Evolutionary conservation across 1,140 invertebrate genomes (phyloP).

Genomic region (Leptinotarsa defecta): DNA sequence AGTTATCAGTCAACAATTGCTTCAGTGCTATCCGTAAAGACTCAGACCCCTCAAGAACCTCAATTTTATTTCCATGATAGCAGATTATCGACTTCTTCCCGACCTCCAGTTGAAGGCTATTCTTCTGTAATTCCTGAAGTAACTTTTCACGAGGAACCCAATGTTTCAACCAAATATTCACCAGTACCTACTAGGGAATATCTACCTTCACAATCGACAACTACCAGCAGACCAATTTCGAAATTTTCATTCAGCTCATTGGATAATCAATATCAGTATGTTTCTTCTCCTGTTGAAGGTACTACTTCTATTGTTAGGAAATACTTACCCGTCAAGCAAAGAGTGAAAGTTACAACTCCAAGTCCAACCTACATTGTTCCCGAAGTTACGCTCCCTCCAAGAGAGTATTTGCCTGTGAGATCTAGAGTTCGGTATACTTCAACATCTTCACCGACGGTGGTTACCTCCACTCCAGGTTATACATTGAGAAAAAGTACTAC

Average conservation of each 20-base stretch:
- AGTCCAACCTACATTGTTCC: conserved; percentile 23
- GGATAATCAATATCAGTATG: conserved; percentile 37
- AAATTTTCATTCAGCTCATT: conserved; percentile 41
- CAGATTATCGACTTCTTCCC: conserved; percentile 35
- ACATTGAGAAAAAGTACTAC: conserved; percentile 29
- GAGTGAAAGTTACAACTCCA: conserved; percentile 25
- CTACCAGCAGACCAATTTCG: conserved; percentile 38
- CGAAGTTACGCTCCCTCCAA: not conserved
- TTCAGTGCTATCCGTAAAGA: conserved; percentile 35
- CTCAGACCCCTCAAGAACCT: conserved; percentile 27
- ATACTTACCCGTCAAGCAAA: conserved; percentile 30
- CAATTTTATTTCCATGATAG: conserved; percentile 40
- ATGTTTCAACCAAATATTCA: conserved; percentile 10
- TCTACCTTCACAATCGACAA: conserved; percentile 7
- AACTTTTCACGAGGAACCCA: conserved; percentile 55
- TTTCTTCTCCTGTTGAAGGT: conserved; percentile 13
- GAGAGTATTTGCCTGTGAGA: conserved; percentile 29
- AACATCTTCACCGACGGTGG: conserved; percentile 10
- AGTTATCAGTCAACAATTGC: conserved; percentile 43
- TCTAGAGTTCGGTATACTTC: conserved; percentile 23
- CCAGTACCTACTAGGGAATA: conserved; percentile 18
- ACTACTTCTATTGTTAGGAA: not conserved
- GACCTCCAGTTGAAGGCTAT: conserved; percentile 52
- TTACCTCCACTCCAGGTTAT: conserved; percentile 5
- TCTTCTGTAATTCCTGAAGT: conserved; percentile 56